Conservation (phyloP, 2,888 invertebrate species). For the Reticulitermes lucifugus region DNA sequence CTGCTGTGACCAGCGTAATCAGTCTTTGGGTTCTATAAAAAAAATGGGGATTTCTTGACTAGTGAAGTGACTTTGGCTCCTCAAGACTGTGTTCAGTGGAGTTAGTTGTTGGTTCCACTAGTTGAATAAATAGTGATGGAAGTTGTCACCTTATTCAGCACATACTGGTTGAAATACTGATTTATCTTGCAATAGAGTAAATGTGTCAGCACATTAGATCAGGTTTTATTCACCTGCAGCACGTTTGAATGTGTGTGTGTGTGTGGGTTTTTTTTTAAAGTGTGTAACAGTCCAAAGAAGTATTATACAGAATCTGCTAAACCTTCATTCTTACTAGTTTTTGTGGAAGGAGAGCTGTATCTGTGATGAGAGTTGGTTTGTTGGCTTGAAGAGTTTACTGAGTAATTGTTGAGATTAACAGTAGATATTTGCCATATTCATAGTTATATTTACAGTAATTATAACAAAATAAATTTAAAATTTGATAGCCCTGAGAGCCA, state of each 20-base stretch:
- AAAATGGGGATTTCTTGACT: too few relatives aligned
- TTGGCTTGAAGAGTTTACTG: neutral
- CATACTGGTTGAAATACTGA: too few relatives aligned
- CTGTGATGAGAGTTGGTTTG: neutral
- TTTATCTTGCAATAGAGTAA: neutral
- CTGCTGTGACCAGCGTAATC: too few relatives aligned
- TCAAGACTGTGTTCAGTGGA: too few relatives aligned
- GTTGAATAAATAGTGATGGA: too few relatives aligned
- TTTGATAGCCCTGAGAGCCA: constrained; percentile 12
- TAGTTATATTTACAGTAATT: neutral
- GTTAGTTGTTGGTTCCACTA: too few relatives aligned
- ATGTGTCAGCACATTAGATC: neutral
- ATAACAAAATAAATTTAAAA: neutral
- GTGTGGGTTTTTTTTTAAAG: neutral
- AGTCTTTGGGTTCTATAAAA: too few relatives aligned
- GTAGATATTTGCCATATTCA: constrained; percentile 6
- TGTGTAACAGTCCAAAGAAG: neutral
- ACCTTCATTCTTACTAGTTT: neutral
- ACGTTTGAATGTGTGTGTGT: neutral
- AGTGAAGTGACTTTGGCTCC: too few relatives aligned
- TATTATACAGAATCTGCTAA: neutral
- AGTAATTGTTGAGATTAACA: neutral
- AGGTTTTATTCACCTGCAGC: neutral
- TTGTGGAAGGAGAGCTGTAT: neutral
- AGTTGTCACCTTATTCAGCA: too few relatives aligned